Base-by-base conservation (phyloP, 1,140 invertebrate species). In the Trichomalopsis sarcophagae region DNA sequence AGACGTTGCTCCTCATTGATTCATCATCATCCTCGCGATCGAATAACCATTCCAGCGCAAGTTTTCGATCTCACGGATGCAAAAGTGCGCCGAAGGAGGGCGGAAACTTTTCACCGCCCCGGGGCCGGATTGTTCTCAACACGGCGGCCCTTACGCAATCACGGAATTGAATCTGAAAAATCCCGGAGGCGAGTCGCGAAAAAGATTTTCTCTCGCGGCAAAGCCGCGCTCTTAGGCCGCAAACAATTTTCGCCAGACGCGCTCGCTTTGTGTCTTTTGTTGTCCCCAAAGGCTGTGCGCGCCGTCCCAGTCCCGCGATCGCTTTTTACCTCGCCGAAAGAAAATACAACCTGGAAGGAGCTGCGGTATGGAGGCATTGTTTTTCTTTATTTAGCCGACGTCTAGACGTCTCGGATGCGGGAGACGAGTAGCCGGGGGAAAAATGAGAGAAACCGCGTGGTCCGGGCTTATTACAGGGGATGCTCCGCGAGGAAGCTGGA, bases 131-230 rank as follows among this genome's bases (percentile, higher is more conserved):
- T 86, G 84, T 85, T 86, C 87, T 81, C 55, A n/a, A 62, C 86
- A 83, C 47, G 71, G 74, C 47, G 71, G 74, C 85, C 86, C 86
- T 87, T 88, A 86, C 85, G 86, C 84, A 87, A 87, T 87, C 87
- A 76, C 82, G 82, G 77, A 87, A 88, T 88, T 87, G 82, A 88
- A 88, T 88, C 85, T 86, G 84, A 84, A 85, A 87, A 87, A 87
- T 88, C 81, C 75, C 14, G 76, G 2, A 40, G 17, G 79, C 30
- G 33, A 73, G 13, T 68, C 62, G 21, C 2, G 13, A 71, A 71
- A 40, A 74, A 74, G 14, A 74, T 74, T 74, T 3, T 36, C 17
- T 47, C 47, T 55, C 17, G 13, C 66, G 23, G 66, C 40, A 69
- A 69, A 27, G 69, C 23, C 23, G 13, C 23, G 1, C 69, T 36